A percentile compares a stretch with the other conserved stretches of the same genome.
Conservation (phyloP, 2,113 vertebrate species). For the Crypturellus undulatus region DNA sequence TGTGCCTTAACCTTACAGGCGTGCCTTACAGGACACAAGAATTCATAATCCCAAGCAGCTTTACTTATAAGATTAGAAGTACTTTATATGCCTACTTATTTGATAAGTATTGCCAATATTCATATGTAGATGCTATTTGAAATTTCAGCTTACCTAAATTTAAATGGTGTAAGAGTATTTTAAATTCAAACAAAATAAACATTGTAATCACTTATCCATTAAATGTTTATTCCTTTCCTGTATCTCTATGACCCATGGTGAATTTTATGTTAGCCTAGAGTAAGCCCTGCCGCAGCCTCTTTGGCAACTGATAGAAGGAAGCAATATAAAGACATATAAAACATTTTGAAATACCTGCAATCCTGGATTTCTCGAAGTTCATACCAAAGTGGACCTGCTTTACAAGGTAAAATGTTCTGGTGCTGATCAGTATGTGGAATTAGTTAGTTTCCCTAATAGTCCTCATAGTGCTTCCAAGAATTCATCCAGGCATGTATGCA, state of each 20-base stretch:
- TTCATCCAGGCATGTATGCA: background rate
- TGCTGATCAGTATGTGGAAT: background rate
- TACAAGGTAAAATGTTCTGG: background rate
- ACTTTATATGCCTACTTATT: background rate
- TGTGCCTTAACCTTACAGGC: background rate
- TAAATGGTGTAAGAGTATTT: background rate
- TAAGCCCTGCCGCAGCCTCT: background rate
- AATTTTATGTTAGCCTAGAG: background rate
- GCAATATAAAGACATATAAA: background rate
- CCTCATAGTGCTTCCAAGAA: background rate
- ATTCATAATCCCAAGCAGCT: background rate
- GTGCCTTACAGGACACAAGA: background rate
- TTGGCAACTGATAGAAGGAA: background rate
- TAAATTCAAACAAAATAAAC: conserved; percentile 3
- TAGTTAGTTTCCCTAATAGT: background rate
- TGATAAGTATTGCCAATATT: background rate
- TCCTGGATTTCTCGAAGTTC: background rate
- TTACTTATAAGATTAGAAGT: background rate
- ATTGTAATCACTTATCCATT: background rate
- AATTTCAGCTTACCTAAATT: background rate
- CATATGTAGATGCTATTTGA: background rate
- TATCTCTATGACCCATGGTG: background rate
- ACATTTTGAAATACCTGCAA: background rate
- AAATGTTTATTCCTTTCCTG: conserved; percentile 21
- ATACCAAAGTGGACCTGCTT: background rate